Base-by-base conservation (phyloP, 2,113 vertebrate genomes). In the Oreochromis tanganicae region DNA sequence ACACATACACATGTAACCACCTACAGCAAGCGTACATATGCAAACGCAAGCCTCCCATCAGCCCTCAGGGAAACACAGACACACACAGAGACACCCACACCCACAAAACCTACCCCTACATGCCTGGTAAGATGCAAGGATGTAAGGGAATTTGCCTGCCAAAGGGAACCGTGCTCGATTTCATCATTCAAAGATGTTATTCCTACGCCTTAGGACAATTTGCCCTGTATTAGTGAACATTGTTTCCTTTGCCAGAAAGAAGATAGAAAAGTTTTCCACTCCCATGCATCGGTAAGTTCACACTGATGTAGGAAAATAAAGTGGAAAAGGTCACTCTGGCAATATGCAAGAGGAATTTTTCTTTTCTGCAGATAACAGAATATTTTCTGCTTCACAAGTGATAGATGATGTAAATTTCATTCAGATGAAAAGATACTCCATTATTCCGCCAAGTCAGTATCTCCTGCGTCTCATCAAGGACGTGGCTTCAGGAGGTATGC, bases 121-220 rank as follows among this genome's bases (percentile, higher is more conserved):
- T 92, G 87, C 84, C 88, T 85, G 88, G 84, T 89, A 88, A 93
- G 93, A 94, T 91, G 86, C 85, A 79, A 90, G 88, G 91, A 85
- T 95, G 93, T 93, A 89, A 82, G 55, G 80, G 93, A 94, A 92
- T 93, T 85, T 92, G 94, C 36, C 88, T 91, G 91, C 93, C 87
- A 91, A 91, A 63, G 91, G 90, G 90, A 91, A 52, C 66, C 61
- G 82, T 82, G 86, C 88, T 85, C 63, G 80, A 95, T 95, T 94
- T 94, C 94, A 93, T 95, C 93, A 95, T 94, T 92, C 91, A 90
- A 84, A 92, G 86, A 81, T 89, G 89, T 90, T 93, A 92, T 95
- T 94, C 93, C 81, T 80, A 9, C 1, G 92, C 94, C 93, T 88
- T 3, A 90, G 95, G 94, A 91, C 87, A 90, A 79, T 91, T 92